Conservation (phyloP, 2,113 vertebrate genomes). For the Gobio gobio region DNA sequence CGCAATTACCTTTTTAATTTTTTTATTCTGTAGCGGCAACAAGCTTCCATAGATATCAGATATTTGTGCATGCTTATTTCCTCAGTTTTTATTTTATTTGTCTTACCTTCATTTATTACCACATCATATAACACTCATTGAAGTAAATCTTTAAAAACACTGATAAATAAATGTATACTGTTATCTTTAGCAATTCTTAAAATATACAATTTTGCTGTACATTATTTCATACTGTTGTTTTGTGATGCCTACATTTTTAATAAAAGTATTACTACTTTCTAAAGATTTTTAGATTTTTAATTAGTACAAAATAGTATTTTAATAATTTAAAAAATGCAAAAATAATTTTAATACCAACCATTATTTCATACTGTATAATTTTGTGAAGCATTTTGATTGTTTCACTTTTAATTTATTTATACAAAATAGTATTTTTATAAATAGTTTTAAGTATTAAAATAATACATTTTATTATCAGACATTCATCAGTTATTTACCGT, state of each 20-base stretch:
- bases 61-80: neutral
- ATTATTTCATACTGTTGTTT: neutral
- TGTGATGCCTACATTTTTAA: neutral
- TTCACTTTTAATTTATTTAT: neutral
- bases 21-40: neutral
- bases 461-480: neutral
- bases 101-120: neutral
- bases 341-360: too few relatives aligned
- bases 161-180: neutral
- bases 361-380: neutral
- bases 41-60: neutral
- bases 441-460: neutral
- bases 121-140: neutral
- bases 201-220: neutral
- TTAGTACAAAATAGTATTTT: neutral
- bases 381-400: neutral
- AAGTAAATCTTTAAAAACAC: neutral
- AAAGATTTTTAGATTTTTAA: neutral
- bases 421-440: neutral
- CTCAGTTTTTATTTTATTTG: neutral
- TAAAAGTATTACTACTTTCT: too few relatives aligned
- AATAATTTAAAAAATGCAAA: too few relatives aligned
- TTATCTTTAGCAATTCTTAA: neutral
- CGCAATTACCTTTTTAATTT: neutral
- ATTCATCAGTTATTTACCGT: neutral